Conservation (phyloP, 2,113 vertebrate genomes). For the Cephalopholis sonnerati region DNA sequence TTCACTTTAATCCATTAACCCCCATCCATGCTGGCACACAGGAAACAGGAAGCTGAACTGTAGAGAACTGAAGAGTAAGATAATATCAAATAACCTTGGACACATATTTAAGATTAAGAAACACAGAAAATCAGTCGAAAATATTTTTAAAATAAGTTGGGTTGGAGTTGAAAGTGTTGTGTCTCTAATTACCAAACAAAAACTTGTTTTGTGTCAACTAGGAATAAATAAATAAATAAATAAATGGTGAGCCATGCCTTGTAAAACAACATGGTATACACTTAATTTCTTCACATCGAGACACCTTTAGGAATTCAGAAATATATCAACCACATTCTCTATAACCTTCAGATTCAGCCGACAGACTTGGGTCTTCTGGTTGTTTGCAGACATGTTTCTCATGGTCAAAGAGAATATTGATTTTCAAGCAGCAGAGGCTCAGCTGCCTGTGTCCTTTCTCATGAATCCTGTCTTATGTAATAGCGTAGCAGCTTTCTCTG, state of each 20-base stretch:
- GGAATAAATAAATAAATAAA: no score
- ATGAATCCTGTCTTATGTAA: constrained; percentile 6
- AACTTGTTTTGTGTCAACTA: background rate
- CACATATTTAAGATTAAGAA: background rate
- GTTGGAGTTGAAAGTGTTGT: background rate
- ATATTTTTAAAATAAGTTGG: background rate
- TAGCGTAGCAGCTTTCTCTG: background rate
- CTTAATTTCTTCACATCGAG: background rate
- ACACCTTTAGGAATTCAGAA: background rate
- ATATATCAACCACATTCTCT: background rate
- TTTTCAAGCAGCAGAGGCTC: constrained; percentile 1
- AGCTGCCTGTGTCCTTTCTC: background rate
- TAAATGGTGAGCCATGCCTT: no score
- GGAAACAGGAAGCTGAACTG: background rate
- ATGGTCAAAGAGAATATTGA: background rate
- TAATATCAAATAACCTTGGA: background rate
- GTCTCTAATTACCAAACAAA: background rate
- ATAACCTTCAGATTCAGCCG: background rate
- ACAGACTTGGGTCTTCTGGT: background rate
- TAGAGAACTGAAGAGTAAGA: no score
- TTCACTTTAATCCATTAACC: no score
- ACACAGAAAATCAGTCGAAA: background rate
- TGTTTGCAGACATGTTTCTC: background rate
- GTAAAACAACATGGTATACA: background rate
- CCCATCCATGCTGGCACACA: no score